phyloP scores from a whole-genome alignment of 2,113 vertebrate genomes.

The Chloropsis cyanopogon region DNA sequence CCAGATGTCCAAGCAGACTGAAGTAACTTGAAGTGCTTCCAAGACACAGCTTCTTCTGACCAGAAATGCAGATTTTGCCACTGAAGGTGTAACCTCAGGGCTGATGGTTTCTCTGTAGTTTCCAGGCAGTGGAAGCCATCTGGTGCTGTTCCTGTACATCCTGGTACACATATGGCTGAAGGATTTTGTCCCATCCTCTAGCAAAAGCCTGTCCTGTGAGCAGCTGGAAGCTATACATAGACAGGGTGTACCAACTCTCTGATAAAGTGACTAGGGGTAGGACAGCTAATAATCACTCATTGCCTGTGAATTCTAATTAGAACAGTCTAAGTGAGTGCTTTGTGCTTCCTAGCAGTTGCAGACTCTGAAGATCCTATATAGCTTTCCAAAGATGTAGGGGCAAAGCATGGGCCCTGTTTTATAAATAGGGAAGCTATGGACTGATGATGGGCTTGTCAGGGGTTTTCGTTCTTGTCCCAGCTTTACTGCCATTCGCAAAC shows the following conservation, averaged over 20 bases:
- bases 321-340: not conserved
- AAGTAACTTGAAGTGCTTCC: not conserved
- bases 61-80: not conserved
- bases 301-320: not conserved
- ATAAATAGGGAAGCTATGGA: not conserved
- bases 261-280: not conserved
- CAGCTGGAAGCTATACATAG: not conserved
- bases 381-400: not conserved
- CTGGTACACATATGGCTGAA: not conserved
- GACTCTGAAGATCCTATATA: not conserved
- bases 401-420: not conserved
- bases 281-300: not conserved
- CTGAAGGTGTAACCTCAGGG: not conserved
- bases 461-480: not conserved
- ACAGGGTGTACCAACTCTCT: not conserved
- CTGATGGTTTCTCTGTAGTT: not conserved
- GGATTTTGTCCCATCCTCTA: not conserved
- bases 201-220: not conserved
- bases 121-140: not conserved
- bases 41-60: not conserved
- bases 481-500: not conserved
- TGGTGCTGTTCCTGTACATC: not conserved
- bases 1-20: not conserved
- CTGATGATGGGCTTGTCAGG: not conserved
- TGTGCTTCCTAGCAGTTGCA: not conserved